These are phyloP conservation scores for Chelidonichthys spinosus DNA, from an alignment of 2,797 vertebrate genomes.

Conservation along the genomic window DNA sequence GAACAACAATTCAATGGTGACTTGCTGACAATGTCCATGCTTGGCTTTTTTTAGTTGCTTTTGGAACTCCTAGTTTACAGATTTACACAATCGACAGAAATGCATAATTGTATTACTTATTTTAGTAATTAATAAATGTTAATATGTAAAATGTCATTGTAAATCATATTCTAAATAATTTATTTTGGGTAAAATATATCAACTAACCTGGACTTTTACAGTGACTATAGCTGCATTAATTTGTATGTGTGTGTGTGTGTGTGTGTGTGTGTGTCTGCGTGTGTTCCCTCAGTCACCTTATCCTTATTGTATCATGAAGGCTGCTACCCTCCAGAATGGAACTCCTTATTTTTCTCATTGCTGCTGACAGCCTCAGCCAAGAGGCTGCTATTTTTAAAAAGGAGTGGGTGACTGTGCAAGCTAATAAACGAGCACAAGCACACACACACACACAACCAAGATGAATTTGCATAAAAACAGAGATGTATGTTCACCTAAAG, in stretches of 20 bases:
- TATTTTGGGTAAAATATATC: conserved; percentile 5
- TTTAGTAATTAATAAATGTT: background rate
- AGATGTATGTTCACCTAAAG: conserved; percentile 33
- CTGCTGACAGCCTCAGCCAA: conserved; percentile 81
- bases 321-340: conserved; percentile 76
- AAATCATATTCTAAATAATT: conserved; percentile 9
- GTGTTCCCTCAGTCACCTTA: conserved; percentile 46
- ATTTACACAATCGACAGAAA: too few species aligned
- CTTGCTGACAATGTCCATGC: too few species aligned
- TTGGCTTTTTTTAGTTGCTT: too few species aligned
- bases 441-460: conserved; percentile 31
- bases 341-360: conserved; percentile 81
- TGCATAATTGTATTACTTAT: too few species aligned
- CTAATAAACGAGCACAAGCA: conserved; percentile 80
- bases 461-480: conserved; percentile 49
- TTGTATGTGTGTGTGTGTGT: conserved; percentile 17
- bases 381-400: conserved; percentile 85
- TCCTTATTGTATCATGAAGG: conserved; percentile 76
- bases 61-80: too few species aligned
- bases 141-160: background rate
- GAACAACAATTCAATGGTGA: too few species aligned
- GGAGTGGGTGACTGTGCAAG: conserved; percentile 81
- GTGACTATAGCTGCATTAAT: conserved; percentile 21
- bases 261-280: conserved; percentile 32
- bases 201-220: conserved; percentile 14